Base-by-base conservation (phyloP, 2,797 vertebrate genomes). In the Sciurus carolinensis region DNA sequence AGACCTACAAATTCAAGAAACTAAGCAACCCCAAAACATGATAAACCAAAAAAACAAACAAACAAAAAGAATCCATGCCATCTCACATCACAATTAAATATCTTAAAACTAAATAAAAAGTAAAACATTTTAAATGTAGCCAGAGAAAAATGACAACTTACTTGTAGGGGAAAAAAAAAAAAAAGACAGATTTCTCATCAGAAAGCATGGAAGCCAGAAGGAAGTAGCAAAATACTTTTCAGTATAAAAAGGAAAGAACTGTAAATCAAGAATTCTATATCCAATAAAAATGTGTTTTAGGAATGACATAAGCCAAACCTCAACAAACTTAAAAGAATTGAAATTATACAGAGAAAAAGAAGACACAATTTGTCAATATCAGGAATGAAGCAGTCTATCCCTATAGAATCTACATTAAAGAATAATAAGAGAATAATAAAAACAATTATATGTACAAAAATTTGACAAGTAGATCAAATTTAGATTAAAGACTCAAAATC, bases 241-340 rank as follows among this genome's bases (percentile, higher is more conserved):
- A 75, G 14, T 39, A 7, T 22, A 69, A 24, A 87, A 87, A 83
- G 22, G 59, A 71, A 62, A 80, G 15, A 94, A 87, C 33, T 84
- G 4, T n/a, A 83, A 91, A 72, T 33, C 12, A 79, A 67, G 72
- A 73, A 50, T 75, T 57, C 26, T 81, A 69, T 64, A 26, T 39
- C 72, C 24, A 88, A 62, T 84, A 30, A 87, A 94, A 71, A 73
- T 14, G 79, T 57, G 14, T 77, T 50, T 72, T 17, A 80, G 36
- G 52, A 80, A 44, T 54, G 42, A 39, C 59, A 86, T 75, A 85
- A 85, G 50, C 76, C 79, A 89, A 92, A 81, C 50, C n/a, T 92
- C 44, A 93, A 90, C 14, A 87, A 85, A 54, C 47, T 44, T 76
- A 82, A 94, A 90, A 94, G 5, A 59, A 71, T 15, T 36, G 5